Evolutionary conservation across 2,888 invertebrate genomes (phyloP), one percentile per base, ranked within the genome.

Genomic region (Pyrochroa serraticornis): DNA sequence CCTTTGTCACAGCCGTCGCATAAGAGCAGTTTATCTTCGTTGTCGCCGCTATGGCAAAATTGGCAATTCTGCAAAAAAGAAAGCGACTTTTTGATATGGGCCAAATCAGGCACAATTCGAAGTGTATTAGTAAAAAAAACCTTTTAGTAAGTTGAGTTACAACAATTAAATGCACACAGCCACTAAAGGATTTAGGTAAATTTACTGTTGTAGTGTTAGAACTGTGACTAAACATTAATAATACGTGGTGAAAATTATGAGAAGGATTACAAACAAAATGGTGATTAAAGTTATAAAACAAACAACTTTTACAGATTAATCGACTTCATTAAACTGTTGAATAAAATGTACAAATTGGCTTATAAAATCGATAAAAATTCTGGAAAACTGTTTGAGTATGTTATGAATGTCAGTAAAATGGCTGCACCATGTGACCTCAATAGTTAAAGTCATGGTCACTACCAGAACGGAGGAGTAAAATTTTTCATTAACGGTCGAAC

Each of bases 1-100:
- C 97, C 98, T 78, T 95, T 93, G 81, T 98, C 98, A 81, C 98
- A 98, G 64, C 96, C 94, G 81, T 98, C 98, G 80, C 98, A 98
- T 14, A 98, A 83, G 68, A 98, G 81, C 66, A 98, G 82, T 78
- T 96, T 92, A 68, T 95, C 97, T 78, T 98, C 97, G 73, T 96
- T 94, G 81, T 97, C 97, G 58, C 96, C 97, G 73, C 91, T 90
- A 75, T 93, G 88, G 82, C 98, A 98, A 81, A 98, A 96, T 81
- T 98, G 97, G 81, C 97, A 97, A 81, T 93, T 93, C 95, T 97
- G 87, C 59, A 82, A 82, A 73, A 65, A 51, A 61, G 65, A 59
- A 55, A 42, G 7, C 12, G 6, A 31, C 30, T 43, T 43, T 43
- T 43, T 13, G 33, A 22, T 33, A 7, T 46, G 9, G 12, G 12